These are phyloP conservation scores for Elephantulus edwardii DNA, from an alignment of 2,113 vertebrate genomes.

Conservation along the genomic window DNA sequence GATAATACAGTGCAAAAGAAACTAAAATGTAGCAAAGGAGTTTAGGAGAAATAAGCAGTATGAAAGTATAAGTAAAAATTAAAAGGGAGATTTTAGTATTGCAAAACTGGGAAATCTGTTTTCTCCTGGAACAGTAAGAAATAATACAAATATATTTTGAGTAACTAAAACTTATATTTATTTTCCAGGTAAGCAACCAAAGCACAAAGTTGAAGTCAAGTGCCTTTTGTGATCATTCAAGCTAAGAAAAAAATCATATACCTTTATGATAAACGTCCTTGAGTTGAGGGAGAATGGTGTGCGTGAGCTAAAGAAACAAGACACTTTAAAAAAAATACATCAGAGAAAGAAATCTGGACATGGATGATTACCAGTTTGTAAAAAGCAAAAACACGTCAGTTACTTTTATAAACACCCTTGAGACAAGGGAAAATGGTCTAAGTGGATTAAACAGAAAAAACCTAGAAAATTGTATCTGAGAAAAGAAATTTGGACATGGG, in stretches of 20 bases:
- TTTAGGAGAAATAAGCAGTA: not conserved
- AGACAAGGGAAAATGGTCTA: too few species aligned
- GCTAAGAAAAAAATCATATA: not conserved
- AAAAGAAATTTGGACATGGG: too few species aligned
- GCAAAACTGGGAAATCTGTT: not conserved
- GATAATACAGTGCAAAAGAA: not conserved
- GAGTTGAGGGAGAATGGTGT: not conserved
- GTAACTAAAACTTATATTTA: not conserved
- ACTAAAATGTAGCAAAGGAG: not conserved
- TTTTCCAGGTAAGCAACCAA: not conserved
- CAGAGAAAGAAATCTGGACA: not conserved
- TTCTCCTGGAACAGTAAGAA: not conserved
- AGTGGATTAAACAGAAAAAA: too few species aligned
- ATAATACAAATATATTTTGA: not conserved
- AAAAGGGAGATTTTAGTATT: too few species aligned
- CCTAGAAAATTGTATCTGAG: too few species aligned
- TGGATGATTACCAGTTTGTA: too few species aligned
- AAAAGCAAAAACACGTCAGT: too few species aligned
- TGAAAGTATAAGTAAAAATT: constrained; percentile 17
- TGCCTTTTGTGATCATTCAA: not conserved
- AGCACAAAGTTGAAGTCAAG: not conserved
- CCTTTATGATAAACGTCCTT: not conserved
- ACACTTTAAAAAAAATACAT: not conserved
- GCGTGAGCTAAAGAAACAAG: not conserved
- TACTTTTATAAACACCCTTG: too few species aligned